Percentiles rank a stretch among this genome's conserved stretches.
phyloP scores from a whole-genome alignment of 2,113 vertebrate species.

The Amblyornis subalaris region DNA sequence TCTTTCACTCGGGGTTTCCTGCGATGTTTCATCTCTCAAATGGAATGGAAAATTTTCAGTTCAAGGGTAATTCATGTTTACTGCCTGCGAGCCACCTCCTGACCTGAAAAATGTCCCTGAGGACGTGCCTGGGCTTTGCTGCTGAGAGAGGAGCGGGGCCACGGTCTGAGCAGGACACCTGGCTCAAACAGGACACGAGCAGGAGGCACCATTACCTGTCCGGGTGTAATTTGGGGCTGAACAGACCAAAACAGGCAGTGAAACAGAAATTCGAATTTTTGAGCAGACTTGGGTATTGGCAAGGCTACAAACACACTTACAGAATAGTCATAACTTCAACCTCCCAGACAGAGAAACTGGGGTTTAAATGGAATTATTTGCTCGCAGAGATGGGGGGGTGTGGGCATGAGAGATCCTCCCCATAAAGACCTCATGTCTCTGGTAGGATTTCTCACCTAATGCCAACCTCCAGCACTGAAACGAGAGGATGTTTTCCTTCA shows the following conservation, averaged over 20 bases:
- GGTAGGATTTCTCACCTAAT: not conserved
- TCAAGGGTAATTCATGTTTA: not conserved
- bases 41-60: not conserved
- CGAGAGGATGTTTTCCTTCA: conserved; percentile 29
- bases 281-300: not conserved
- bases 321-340: not conserved
- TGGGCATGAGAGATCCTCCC: not conserved
- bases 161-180: not conserved
- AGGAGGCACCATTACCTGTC: not conserved
- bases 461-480: not conserved
- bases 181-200: fast-evolving
- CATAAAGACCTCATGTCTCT: not conserved
- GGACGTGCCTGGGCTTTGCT: not conserved
- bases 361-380: not conserved
- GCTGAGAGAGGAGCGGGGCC: not conserved
- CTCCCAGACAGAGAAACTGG: not conserved
- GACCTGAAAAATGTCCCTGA: not conserved
- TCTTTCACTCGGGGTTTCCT: not conserved
- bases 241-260: not conserved
- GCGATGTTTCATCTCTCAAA: not conserved
- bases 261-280: not conserved
- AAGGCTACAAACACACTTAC: not conserved
- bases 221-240: not conserved
- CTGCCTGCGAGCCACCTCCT: not conserved
- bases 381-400: fast-evolving